A percentile compares a stretch with the other conserved stretches of the same genome.
Evolutionary conservation across 1,140 invertebrate species (phyloP).

Genomic region (Tachypleus tridentatus): DNA sequence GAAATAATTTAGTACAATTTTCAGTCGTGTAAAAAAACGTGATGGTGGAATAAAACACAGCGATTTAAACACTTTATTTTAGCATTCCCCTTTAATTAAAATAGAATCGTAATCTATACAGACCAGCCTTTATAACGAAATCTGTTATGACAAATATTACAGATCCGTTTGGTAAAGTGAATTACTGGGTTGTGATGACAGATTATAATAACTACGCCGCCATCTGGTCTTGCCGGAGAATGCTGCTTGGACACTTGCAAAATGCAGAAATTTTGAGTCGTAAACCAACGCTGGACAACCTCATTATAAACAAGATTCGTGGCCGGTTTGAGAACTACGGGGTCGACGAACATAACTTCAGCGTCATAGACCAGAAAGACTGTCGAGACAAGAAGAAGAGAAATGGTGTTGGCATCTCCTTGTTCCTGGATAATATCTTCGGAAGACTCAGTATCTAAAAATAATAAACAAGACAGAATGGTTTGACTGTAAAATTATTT

Average conservation of each 20-base stretch:
- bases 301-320: conserved; percentile 52
- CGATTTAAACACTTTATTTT: too few species aligned
- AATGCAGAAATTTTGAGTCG: conserved; percentile 65
- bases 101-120: too few species aligned
- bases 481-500: too few species aligned
- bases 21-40: too few species aligned
- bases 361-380: conserved; percentile 53
- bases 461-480: too few species aligned
- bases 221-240: conserved; percentile 66
- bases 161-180: conserved; percentile 59
- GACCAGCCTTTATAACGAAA: too few species aligned
- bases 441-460: too few species aligned
- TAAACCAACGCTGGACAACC: conserved; percentile 50
- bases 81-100: too few species aligned
- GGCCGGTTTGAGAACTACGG: conserved; percentile 44
- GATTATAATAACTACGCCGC: conserved; percentile 61
- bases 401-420: neutral
- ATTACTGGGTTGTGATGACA: conserved; percentile 56
- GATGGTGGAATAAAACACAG: too few species aligned
- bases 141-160: neutral
- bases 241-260: conserved; percentile 55
- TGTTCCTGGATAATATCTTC: too few species aligned
- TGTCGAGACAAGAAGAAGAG: conserved; percentile 37
- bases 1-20: too few species aligned
- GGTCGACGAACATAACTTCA: conserved; percentile 59